Evolutionary conservation across 2,113 vertebrate species (phyloP).

Genomic region (Nerophis lumbriciformis): DNA sequence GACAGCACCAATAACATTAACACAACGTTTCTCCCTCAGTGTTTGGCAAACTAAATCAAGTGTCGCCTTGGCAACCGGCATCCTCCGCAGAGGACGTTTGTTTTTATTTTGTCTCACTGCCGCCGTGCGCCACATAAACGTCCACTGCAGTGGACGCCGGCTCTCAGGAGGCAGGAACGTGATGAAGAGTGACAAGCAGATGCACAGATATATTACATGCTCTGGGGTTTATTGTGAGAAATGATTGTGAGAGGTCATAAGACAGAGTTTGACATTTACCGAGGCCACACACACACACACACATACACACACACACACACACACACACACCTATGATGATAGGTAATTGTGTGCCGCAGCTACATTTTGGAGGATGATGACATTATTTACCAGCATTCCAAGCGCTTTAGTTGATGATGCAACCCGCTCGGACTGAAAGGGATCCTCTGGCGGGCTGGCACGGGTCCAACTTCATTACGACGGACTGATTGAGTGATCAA

Average conservation of each 20-base stretch:
- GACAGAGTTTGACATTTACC: constrained; percentile 4
- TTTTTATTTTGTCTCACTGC: no score
- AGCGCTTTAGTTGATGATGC: constrained; percentile 1
- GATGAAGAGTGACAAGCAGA: neutral
- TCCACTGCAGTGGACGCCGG: neutral
- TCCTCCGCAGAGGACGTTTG: no score
- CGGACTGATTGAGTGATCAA: constrained; percentile 3
- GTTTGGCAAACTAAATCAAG: no score
- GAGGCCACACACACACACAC: neutral
- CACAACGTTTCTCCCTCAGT: no score
- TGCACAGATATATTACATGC: neutral
- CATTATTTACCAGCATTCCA: neutral
- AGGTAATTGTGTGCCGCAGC: neutral
- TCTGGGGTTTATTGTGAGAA: neutral
- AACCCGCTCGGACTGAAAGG: neutral
- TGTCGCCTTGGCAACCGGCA: no score
- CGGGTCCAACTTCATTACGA: constrained; percentile 1
- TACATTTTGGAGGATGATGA: neutral
- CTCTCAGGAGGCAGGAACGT: neutral
- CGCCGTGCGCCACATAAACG: neutral
- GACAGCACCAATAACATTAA: no score
- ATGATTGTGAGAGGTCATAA: constrained; percentile 3
- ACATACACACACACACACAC: neutral
- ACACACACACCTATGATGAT: neutral
- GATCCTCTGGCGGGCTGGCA: neutral